phyloP scores from a whole-genome alignment of 1,140 invertebrate species.

The Conus ventricosus region DNA sequence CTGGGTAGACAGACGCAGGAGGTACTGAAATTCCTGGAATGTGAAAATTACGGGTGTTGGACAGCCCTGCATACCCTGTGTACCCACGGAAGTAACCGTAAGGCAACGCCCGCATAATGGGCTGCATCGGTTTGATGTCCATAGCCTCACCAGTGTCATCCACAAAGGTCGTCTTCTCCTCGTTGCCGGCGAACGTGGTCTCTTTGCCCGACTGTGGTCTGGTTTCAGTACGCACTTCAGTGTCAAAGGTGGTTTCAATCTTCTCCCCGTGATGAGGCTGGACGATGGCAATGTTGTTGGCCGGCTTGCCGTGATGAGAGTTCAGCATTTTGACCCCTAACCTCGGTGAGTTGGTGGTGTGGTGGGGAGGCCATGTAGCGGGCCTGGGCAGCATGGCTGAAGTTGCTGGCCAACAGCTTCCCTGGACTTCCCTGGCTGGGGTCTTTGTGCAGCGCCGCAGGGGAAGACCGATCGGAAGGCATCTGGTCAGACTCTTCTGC shows the following conservation, averaged over 20 bases:
- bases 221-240: constrained; percentile 70
- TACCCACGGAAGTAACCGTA: constrained; percentile 67
- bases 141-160: constrained; percentile 87
- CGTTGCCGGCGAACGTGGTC: constrained; percentile 55
- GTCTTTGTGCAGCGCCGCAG: background rate
- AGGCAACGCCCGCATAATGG: constrained; percentile 79
- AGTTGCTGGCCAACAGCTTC: constrained; percentile 34
- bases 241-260: constrained; percentile 73
- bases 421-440: constrained; percentile 20
- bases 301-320: constrained; percentile 62
- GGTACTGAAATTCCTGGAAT: constrained; percentile 68
- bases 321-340: constrained; percentile 67
- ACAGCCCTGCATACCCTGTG: constrained; percentile 56
- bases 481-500: constrained; percentile 6
- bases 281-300: constrained; percentile 70
- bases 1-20: constrained; percentile 59
- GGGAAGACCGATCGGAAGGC: background rate
- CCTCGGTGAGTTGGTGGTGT: constrained; percentile 62
- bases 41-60: constrained; percentile 61
- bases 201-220: constrained; percentile 45
- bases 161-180: constrained; percentile 67
- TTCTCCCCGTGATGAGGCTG: constrained; percentile 71
- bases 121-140: constrained; percentile 93
- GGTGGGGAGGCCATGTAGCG: constrained; percentile 24
- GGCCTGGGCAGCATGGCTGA: constrained; percentile 30